Base-by-base conservation (phyloP, 2,797 vertebrate genomes). In the Molossus alvarezi region DNA sequence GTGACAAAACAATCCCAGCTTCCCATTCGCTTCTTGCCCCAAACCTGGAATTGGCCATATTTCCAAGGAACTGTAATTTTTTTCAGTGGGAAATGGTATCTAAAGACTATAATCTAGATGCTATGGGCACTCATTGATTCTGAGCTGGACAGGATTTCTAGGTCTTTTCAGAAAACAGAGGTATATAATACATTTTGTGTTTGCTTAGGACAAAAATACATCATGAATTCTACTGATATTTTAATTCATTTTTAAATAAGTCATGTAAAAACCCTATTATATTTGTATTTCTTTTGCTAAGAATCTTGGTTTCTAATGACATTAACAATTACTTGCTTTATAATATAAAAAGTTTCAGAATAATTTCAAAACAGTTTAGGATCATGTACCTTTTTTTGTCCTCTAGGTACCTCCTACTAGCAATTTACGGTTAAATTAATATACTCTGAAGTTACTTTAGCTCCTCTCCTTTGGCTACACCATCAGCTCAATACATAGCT, bases 1-100 rank as follows among this genome's bases (percentile, higher is more conserved):
- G 83, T 9, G 15, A 92, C 62, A 94, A 71, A 76, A 76, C 12
- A 53, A 58, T 96, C 21, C n/a, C 91, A 57, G 48, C 57, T 91
- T 95, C 60, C 90, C 80, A 97, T 96, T 96, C 25, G 82, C 92
- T 95, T 97, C 60, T 90, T 95, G 41, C n/a, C 53, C 83, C 21
- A 86, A 17, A 88, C 41, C 64, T 65, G 33, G 27, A 90, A 90
- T 12, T 73, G 25, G 51, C 53, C n/a, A 29, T 96, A 91, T 91
- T 83, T 17, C 55, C 73, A 93, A 71, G 53, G 77, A 90, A 91
- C 6, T 9, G 1, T 41, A 29, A 69, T 51, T 82, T 76, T 81
- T 88, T 83, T 69, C 53, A 93, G 55, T 58, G 45, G 65, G 37
- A 93, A 95, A 82, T 91, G 10, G 15, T 45, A 90, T 75, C 77